Base-by-base conservation (phyloP, 1,140 invertebrate species). In the Drosophila obscura region DNA sequence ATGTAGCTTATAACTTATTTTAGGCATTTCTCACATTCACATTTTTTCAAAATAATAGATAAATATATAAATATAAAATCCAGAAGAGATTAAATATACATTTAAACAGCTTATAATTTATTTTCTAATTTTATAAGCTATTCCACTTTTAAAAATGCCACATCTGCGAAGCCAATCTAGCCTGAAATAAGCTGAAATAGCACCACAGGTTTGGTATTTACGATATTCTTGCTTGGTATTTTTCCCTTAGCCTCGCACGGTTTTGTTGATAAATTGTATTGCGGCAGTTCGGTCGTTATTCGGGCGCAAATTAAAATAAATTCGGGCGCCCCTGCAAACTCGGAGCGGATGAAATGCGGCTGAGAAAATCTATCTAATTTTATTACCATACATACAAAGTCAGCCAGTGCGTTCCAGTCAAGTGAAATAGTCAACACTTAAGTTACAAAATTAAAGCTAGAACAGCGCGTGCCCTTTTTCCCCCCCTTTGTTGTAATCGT, bases 381-480 rank as follows among this genome's bases (percentile, higher is more conserved):
- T 67, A 41, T 43, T 1, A 22, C 1, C 22, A 39, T 16, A 7
- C 8, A 46, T n/a, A 22, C 28, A 19, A 31, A 44, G 46, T 41
- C 16, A n/a, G 31, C 4, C 50, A 11, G 9, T 15, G 63, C 9
- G 22, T 9, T 5, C 24, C 16, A 24, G 28, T 49, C 13, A 49
- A 52, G 45, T 15, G 11, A 11, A 24, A 13, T 24, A 28, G 31
- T 7, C 5, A 22, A 35, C 8, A 43, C 44, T 69, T 69, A 57
- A 68, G 68, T 68, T 43, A 69, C 11, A 58, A 56, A 68, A 56
- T 68, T 44, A 68, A n/a, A 45, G 28, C 7, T 19, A 52, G 15
- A 65, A 26, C 6, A 28, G 35, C 35, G 35, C 35, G 35, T 39
- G 35, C 11, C 35, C 35, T 11, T 39, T 39, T 39, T 5, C 4